A percentile compares a stretch with the other conserved stretches of the same genome.
Conservation (phyloP, 2,888 invertebrate genomes). For the Drosophila subsilvestris region DNA sequence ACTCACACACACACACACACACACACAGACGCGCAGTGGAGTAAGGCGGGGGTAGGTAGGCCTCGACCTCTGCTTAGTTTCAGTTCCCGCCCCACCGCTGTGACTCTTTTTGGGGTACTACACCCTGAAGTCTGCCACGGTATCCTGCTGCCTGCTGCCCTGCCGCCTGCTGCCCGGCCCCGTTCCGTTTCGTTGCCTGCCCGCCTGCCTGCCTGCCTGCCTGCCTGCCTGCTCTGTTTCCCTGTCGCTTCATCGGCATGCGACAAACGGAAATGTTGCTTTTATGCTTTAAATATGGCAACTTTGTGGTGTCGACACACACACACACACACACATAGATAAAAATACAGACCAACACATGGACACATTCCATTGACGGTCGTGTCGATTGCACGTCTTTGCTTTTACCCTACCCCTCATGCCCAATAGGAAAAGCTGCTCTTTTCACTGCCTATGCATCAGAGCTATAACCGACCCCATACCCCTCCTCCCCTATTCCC, state of each 20-base stretch:
- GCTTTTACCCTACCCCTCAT: constrained; percentile 11
- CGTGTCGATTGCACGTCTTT: constrained; percentile 71
- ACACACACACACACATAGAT: constrained; percentile 24
- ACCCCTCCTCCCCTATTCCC: no score
- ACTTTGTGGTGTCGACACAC: constrained; percentile 73
- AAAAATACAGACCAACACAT: background rate
- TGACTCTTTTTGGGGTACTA: constrained; percentile 14
- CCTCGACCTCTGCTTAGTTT: constrained; percentile 55
- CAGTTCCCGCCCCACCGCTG: constrained; percentile 22
- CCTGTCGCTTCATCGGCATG: constrained; percentile 62
- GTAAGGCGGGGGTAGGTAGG: constrained; percentile 43
- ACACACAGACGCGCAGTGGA: constrained; percentile 5
- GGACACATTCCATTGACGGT: constrained; percentile 27
- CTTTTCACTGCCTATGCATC: constrained; percentile 43
- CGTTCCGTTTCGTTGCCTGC: constrained; percentile 3
- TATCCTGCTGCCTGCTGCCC: background rate
- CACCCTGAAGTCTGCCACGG: background rate
- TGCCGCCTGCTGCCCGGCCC: background rate
- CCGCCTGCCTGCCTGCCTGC: constrained; percentile 13
- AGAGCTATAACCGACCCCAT: background rate
- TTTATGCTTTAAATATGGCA: constrained; percentile 80
- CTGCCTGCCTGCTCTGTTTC: constrained; percentile 38
- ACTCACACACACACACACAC: constrained; percentile 25
- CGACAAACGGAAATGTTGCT: constrained; percentile 81
- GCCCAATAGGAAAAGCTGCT: background rate